phyloP scores from a whole-genome alignment of 2,113 vertebrate genomes.

The Brienomyrus brachyistius region DNA sequence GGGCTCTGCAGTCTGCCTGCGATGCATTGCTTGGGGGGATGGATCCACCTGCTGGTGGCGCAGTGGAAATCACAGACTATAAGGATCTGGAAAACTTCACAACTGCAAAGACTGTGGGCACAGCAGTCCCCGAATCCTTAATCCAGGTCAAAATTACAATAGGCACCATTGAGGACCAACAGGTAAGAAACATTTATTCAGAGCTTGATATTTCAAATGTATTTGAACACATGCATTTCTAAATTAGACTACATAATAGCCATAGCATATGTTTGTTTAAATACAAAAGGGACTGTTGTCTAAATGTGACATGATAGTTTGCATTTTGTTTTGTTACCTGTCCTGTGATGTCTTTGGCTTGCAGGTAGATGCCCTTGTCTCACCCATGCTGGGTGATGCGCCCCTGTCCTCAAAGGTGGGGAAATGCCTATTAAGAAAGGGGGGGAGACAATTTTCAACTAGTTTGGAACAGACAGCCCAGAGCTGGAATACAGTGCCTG shows the following conservation, averaged over 20 bases:
- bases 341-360: neutral
- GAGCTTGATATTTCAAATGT: neutral
- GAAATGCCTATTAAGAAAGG: neutral
- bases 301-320: neutral
- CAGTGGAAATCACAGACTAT: neutral
- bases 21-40: slow-evolving; percentile 27
- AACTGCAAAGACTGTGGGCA: neutral
- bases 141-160: slow-evolving; percentile 37
- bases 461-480: slow-evolving; percentile 23
- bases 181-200: slow-evolving; percentile 33
- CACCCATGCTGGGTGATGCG: slow-evolving; percentile 38
- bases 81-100: neutral
- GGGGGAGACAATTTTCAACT: slow-evolving; percentile 30
- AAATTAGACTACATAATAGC: neutral
- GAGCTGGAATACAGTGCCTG: slow-evolving; percentile 11
- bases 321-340: neutral
- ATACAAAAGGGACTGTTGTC: neutral
- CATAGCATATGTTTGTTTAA: neutral
- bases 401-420: slow-evolving; percentile 41
- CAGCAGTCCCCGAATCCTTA: neutral
- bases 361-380: slow-evolving; percentile 47
- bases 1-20: slow-evolving; percentile 38
- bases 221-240: too few relatives aligned
- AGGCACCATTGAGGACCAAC: slow-evolving; percentile 40
- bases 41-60: neutral